Evolutionary conservation across 2,113 vertebrate species (phyloP).

Genomic region (Corapipo altera): DNA sequence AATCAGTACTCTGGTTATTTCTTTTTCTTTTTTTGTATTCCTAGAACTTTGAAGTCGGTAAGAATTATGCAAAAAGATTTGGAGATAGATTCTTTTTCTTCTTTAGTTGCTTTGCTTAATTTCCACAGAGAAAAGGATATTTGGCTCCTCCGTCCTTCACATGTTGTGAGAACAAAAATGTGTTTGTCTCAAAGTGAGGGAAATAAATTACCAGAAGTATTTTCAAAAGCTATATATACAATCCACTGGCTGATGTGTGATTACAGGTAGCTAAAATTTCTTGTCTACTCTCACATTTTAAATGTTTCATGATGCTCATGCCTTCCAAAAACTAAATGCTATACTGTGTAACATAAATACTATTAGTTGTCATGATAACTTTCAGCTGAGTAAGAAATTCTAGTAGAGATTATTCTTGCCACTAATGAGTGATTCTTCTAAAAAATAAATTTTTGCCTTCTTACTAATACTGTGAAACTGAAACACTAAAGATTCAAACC

Average conservation of each 20-base stretch:
- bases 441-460: neutral
- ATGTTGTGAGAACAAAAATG: neutral
- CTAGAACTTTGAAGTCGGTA: neutral
- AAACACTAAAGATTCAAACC: neutral
- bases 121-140: neutral
- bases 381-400: neutral
- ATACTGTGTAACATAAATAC: neutral
- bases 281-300: neutral
- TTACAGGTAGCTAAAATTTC: neutral
- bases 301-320: neutral
- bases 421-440: neutral
- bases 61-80: neutral
- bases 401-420: neutral
- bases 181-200: neutral
- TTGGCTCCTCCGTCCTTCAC: neutral
- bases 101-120: neutral
- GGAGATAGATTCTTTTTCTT: neutral
- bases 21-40: neutral
- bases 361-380: neutral
- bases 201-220: neutral
- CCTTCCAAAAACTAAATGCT: neutral
- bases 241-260: neutral
- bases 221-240: neutral
- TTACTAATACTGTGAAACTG: neutral
- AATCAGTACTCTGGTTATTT: neutral